phyloP scores from a whole-genome alignment of 2,797 vertebrate genomes.

The Sorex maritimensis region DNA sequence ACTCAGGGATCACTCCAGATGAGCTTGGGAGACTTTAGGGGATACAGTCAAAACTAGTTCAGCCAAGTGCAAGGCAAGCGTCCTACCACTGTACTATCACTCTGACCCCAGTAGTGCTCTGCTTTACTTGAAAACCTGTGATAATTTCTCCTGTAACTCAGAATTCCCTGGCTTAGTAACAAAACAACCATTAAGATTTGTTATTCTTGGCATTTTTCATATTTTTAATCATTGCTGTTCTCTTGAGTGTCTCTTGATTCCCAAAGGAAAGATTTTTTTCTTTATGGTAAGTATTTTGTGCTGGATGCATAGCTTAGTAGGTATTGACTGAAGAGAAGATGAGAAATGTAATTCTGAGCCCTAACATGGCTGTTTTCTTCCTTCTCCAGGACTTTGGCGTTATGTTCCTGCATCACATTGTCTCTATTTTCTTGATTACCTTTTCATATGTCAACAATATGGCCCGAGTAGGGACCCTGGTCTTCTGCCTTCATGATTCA shows the following conservation, averaged over 20 bases:
- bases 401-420: slow-evolving; percentile 97
- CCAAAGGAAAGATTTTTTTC: neutral
- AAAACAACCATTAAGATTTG: neutral
- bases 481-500: slow-evolving; percentile 96
- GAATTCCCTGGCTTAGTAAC: neutral
- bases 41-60: too few relatives aligned
- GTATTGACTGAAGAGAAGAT: neutral
- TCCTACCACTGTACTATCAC: too few relatives aligned
- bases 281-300: neutral
- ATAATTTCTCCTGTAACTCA: neutral
- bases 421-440: slow-evolving; percentile 94
- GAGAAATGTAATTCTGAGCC: slow-evolving; percentile 49
- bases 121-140: slow-evolving; percentile 46
- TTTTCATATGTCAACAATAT: slow-evolving; percentile 99
- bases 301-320: neutral
- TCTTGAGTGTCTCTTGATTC: neutral
- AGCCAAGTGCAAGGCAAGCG: too few relatives aligned
- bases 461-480: slow-evolving; percentile 96
- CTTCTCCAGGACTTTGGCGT: slow-evolving; percentile 95
- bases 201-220: neutral
- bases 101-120: neutral
- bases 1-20: too few relatives aligned
- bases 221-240: neutral
- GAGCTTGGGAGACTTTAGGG: too few relatives aligned
- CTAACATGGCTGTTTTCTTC: slow-evolving; percentile 72